Percentiles rank a stretch among this genome's conserved stretches.
phyloP scores from a whole-genome alignment of 2,888 invertebrate species.

The Auanema sp. region DNA sequence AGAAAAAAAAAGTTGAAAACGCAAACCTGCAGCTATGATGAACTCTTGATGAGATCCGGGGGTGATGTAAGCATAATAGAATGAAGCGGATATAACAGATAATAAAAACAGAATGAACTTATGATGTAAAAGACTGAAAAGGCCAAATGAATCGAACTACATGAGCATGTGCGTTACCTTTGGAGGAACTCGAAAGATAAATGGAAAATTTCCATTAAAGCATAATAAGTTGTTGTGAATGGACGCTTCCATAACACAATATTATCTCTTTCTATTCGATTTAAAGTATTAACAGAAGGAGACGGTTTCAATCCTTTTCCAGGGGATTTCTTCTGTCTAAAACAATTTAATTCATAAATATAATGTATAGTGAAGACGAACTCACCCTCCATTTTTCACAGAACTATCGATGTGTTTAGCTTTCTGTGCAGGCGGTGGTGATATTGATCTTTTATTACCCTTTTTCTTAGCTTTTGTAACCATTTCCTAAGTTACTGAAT shows the following conservation, averaged over 20 bases:
- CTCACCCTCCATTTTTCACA: too few relatives aligned
- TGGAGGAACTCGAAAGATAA: conserved; percentile 35
- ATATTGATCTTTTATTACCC: too few relatives aligned
- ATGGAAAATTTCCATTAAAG: conserved; percentile 62
- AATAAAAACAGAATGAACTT: conserved; percentile 42
- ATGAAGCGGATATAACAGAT: conserved; percentile 38
- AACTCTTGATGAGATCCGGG: conserved; percentile 65
- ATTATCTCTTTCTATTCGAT: conserved; percentile 59
- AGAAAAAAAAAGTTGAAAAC: background rate
- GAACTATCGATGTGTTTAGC: too few relatives aligned
- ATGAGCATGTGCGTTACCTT: conserved; percentile 24
- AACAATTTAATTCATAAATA: conserved; percentile 3
- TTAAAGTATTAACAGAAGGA: conserved; percentile 52
- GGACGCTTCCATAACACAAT: conserved; percentile 67
- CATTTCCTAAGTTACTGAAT: too few relatives aligned
- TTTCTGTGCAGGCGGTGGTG: too few relatives aligned
- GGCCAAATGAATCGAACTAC: background rate
- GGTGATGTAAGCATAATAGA: conserved; percentile 61
- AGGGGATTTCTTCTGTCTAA: conserved; percentile 21
- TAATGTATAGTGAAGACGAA: background rate
- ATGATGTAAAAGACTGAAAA: conserved; percentile 63
- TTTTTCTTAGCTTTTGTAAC: too few relatives aligned
- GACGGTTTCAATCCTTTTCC: conserved; percentile 42
- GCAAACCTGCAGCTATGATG: conserved; percentile 16
- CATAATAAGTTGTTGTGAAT: conserved; percentile 65